Conservation (phyloP, 2,113 vertebrate species). For the Nothocercus julius region DNA sequence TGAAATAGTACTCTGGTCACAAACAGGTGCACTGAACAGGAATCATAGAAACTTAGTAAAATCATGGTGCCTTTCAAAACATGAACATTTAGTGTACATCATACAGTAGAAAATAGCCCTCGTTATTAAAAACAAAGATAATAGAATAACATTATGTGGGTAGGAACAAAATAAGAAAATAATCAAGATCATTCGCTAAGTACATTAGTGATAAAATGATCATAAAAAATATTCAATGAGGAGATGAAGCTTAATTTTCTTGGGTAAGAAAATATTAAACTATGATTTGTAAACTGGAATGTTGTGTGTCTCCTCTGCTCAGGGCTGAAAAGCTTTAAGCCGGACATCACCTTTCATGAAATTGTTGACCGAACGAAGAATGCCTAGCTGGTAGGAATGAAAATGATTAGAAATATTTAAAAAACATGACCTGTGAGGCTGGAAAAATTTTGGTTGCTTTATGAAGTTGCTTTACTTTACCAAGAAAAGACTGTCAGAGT, state of each 20-base stretch:
- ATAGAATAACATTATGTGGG: neutral
- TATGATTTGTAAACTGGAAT: slow-evolving; percentile 39
- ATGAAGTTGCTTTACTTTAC: slow-evolving; percentile 18
- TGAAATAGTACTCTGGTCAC: neutral
- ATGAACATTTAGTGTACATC: neutral
- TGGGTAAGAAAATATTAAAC: neutral
- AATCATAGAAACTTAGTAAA: neutral
- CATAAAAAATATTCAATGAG: slow-evolving; percentile 3
- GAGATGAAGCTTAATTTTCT: neutral
- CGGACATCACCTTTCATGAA: slow-evolving; percentile 44
- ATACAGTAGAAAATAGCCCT: neutral
- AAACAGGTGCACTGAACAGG: neutral
- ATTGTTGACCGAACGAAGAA: slow-evolving; percentile 50
- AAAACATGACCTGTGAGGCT: slow-evolving; percentile 32
- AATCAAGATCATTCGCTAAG: neutral
- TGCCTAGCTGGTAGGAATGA: slow-evolving; percentile 42
- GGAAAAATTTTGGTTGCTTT: slow-evolving; percentile 5
- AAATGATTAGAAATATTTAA: neutral
- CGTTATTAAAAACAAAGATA: neutral
- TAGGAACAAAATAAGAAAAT: neutral
- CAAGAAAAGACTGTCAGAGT: slow-evolving; percentile 23
- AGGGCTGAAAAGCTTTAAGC: slow-evolving; percentile 11
- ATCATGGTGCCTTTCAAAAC: neutral
- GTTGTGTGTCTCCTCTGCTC: slow-evolving; percentile 38
- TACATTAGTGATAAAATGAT: neutral